These are phyloP conservation scores for Hippocampus zosterae DNA, from an alignment of 2,113 vertebrate species.

Conservation along the genomic window DNA sequence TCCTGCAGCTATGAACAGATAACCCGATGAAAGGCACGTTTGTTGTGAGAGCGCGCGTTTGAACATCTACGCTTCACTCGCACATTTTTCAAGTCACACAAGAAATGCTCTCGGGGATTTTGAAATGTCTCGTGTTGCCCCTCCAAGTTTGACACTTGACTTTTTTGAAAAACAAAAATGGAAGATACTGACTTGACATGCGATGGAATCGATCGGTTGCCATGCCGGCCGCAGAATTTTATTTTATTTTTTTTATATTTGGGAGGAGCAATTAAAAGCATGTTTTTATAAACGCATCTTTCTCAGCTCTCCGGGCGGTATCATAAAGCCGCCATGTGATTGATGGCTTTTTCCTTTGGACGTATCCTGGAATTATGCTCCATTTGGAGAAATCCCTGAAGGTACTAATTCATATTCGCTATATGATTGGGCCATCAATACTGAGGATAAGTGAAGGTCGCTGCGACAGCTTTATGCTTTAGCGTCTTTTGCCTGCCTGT, in stretches of 20 bases:
- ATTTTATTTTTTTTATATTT: slow-evolving; percentile 7
- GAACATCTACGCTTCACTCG: not conserved
- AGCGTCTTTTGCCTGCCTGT: slow-evolving; percentile 41
- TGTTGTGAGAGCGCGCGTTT: not conserved
- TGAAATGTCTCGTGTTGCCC: not conserved
- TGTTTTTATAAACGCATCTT: slow-evolving; percentile 55
- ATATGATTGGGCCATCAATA: slow-evolving; percentile 70
- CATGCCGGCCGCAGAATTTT: slow-evolving; percentile 30
- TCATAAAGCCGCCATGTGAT: slow-evolving; percentile 47
- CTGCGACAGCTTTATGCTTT: slow-evolving; percentile 60
- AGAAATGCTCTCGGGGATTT: slow-evolving; percentile 2
- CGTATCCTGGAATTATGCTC: slow-evolving; percentile 59
- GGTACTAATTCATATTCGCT: slow-evolving; percentile 65
- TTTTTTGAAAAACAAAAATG: slow-evolving; percentile 2
- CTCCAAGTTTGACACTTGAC: not conserved
- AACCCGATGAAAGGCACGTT: slow-evolving; percentile 11
- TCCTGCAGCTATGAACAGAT: slow-evolving; percentile 12
- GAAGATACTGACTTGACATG: not conserved
- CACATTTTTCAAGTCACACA: not conserved
- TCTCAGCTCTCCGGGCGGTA: slow-evolving; percentile 30
- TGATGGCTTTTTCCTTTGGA: slow-evolving; percentile 55
- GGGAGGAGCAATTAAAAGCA: slow-evolving; percentile 29
- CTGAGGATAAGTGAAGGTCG: slow-evolving; percentile 68
- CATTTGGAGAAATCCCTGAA: slow-evolving; percentile 61
- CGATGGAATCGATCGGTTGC: not conserved